Evolutionary conservation across 2,113 vertebrate species (phyloP).

Genomic region (Ivindomyrus marchei): DNA sequence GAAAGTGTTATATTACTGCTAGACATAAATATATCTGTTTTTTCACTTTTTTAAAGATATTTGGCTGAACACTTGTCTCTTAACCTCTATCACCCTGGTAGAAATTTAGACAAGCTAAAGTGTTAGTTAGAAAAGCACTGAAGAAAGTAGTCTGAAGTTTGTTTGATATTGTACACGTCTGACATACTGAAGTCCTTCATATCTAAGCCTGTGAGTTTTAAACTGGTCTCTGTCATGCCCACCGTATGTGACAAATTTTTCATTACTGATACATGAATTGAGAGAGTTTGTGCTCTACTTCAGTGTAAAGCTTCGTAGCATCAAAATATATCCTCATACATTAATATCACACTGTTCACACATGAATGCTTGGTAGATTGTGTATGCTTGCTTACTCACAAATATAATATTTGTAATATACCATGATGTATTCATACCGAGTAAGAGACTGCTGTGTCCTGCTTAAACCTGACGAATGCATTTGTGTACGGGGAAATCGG

Average conservation of each 20-base stretch:
- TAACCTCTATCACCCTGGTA: background rate
- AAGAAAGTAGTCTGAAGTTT: background rate
- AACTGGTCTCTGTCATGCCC: background rate
- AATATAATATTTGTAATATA: background rate
- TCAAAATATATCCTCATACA: background rate
- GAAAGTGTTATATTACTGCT: slow-evolving; percentile 47
- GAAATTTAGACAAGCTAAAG: no score
- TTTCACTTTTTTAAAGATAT: no score
- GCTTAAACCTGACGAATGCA: background rate
- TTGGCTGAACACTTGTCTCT: background rate
- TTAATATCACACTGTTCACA: background rate
- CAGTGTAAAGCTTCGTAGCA: background rate
- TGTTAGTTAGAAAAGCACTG: background rate
- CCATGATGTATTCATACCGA: background rate
- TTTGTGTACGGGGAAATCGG: background rate
- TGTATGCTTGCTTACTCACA: background rate
- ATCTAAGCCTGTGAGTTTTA: background rate
- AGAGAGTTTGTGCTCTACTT: background rate
- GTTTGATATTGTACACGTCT: background rate
- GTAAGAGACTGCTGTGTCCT: background rate
- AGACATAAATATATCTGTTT: background rate
- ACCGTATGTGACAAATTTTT: background rate
- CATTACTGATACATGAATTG: background rate
- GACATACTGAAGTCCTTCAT: background rate
- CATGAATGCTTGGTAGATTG: background rate